phyloP scores from a whole-genome alignment of 2,113 vertebrate species.

The Thomomys bottae region DNA sequence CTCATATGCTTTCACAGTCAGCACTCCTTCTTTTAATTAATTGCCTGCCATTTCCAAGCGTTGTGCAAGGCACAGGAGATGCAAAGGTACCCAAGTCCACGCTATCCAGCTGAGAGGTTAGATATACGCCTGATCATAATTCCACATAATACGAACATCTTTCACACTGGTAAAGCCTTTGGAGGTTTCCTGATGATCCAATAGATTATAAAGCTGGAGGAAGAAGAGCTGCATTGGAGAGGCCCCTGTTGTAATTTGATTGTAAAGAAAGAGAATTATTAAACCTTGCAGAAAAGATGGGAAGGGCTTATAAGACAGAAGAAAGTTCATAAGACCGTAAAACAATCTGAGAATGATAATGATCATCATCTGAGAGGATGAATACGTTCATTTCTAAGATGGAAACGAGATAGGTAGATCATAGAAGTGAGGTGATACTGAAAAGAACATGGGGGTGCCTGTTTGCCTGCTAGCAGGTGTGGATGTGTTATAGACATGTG shows the following conservation, averaged over 20 bases:
- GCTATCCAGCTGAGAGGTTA: background rate
- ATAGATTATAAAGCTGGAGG: background rate
- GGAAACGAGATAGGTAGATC: background rate
- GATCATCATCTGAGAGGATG: constrained; percentile 4
- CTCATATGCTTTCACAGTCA: background rate
- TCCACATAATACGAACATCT: background rate
- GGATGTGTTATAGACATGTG: background rate
- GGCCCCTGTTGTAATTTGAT: background rate
- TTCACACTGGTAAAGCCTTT: background rate
- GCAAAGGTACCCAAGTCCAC: background rate
- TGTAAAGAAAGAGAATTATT: background rate
- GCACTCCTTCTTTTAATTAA: background rate
- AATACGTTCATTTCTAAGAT: background rate
- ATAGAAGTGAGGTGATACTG: background rate
- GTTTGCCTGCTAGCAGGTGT: background rate
- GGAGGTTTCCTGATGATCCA: background rate
- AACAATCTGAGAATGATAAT: constrained; percentile 17
- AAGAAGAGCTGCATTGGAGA: background rate
- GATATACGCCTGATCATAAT: background rate
- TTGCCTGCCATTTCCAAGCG: background rate
- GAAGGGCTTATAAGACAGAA: background rate
- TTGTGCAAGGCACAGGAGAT: background rate
- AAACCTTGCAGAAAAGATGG: background rate
- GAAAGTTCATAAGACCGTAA: background rate
- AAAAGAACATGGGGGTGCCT: background rate